Conservation (phyloP, 2,797 vertebrate species). For the Pseudochirops cupreus region DNA sequence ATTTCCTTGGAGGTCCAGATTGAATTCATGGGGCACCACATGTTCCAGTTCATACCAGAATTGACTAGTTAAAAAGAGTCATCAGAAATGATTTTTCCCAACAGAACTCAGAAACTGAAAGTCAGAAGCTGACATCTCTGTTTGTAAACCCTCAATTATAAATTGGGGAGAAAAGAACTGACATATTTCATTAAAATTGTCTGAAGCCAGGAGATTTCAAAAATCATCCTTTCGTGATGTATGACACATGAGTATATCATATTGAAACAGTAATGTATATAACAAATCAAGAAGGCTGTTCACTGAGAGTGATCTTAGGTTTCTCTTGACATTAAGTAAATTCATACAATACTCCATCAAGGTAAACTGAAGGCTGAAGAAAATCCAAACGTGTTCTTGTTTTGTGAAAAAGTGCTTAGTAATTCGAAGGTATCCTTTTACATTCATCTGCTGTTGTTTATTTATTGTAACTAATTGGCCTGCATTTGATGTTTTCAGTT, state of each 20-base stretch:
- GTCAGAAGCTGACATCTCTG: conserved; percentile 3
- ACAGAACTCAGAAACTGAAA: conserved; percentile 32
- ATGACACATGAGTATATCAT: conserved; percentile 41
- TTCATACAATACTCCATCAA: conserved; percentile 49
- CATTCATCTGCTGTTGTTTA: not conserved
- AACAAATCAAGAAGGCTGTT: conserved; percentile 48
- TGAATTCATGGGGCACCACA: not conserved
- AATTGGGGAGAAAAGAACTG: not conserved
- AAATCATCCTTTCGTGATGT: conserved; percentile 26
- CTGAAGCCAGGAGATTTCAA: conserved; percentile 11
- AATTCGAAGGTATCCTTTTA: conserved; percentile 53
- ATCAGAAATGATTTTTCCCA: conserved; percentile 43
- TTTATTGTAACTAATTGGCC: conserved; percentile 46
- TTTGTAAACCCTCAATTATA: conserved; percentile 9
- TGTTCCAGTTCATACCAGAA: not conserved
- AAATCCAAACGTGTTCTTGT: conserved; percentile 61
- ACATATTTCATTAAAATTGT: not conserved
- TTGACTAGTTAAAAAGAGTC: not conserved
- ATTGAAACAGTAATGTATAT: conserved; percentile 18
- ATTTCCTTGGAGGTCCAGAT: not conserved
- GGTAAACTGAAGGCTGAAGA: conserved; percentile 47
- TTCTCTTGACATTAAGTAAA: conserved; percentile 67
- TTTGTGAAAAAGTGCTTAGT: conserved; percentile 47
- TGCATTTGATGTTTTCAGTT: conserved; percentile 61
- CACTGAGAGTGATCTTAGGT: conserved; percentile 14